A percentile compares a stretch with the other conserved stretches of the same genome.
These are phyloP conservation scores for Nannoperca australis DNA, from an alignment of 2,797 vertebrate genomes.

Conservation along the genomic window DNA sequence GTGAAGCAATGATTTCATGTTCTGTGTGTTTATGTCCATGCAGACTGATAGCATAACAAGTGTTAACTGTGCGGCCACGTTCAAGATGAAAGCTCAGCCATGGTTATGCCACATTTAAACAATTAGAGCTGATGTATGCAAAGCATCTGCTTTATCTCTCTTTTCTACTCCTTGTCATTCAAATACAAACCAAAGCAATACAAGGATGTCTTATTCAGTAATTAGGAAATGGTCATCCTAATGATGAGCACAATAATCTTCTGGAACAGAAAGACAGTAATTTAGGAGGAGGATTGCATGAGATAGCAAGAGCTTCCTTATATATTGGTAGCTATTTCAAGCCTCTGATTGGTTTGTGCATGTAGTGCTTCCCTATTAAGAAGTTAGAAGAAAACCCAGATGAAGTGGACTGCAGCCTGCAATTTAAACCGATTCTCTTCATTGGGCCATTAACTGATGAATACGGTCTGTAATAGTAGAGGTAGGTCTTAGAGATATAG, in stretches of 20 bases:
- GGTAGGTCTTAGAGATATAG: not conserved
- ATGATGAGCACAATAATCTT: conserved; percentile 39
- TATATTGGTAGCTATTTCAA: conserved; percentile 7
- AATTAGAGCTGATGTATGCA: conserved; percentile 44
- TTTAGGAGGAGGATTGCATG: conserved; percentile 38
- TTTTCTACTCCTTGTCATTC: conserved; percentile 23
- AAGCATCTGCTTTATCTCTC: conserved; percentile 32
- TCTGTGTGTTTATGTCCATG: not conserved
- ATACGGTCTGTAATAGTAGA: not conserved
- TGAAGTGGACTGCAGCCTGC: conserved; percentile 1
- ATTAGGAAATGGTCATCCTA: conserved; percentile 54
- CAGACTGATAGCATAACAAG: not conserved
- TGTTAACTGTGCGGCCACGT: conserved; percentile 10
- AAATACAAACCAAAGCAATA: conserved; percentile 46
- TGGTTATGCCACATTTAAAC: conserved; percentile 55
- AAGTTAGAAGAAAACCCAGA: not conserved
- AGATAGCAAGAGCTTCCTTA: conserved; percentile 35
- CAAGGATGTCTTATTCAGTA: conserved; percentile 42
- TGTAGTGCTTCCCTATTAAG: conserved; percentile 27
- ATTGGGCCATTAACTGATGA: not conserved
- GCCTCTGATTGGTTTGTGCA: conserved; percentile 11
- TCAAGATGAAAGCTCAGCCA: conserved; percentile 50
- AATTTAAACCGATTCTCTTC: conserved; percentile 12
- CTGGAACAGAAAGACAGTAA: conserved; percentile 13
- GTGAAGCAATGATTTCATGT: not conserved